phyloP scores from a whole-genome alignment of 2,888 invertebrate species.

The Amblyjoppa proteus region DNA sequence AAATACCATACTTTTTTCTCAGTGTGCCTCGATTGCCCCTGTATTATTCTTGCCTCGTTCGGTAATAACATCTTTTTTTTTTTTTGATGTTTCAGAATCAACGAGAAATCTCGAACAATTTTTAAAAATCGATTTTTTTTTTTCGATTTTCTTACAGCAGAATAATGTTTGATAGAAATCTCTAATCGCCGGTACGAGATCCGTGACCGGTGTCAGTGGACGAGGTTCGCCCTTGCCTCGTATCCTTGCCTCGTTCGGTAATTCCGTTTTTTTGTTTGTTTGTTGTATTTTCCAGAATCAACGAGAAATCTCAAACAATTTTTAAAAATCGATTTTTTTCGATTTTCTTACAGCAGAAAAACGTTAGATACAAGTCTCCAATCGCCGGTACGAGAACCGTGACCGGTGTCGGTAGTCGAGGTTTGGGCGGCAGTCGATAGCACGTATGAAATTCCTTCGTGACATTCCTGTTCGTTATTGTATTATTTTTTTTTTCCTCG shows the following conservation, averaged over 20 bases:
- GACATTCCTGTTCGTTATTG: conserved; percentile 5
- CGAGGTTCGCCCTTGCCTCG: not conserved
- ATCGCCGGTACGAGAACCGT: not conserved
- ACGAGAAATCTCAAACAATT: too few relatives aligned
- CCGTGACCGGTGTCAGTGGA: not conserved
- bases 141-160: too few relatives aligned
- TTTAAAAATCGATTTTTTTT: too few relatives aligned
- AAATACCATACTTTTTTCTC: too few relatives aligned
- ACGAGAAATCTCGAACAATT: too few relatives aligned
- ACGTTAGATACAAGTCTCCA: too few relatives aligned
- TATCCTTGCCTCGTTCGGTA: not conserved
- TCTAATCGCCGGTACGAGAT: not conserved
- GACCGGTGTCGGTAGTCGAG: not conserved
- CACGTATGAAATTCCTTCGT: conserved; percentile 25
- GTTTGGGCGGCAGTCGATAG: not conserved
- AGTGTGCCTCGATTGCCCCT: not conserved
- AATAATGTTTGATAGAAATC: too few relatives aligned
- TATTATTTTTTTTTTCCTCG: not conserved
- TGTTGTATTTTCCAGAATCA: too few relatives aligned
- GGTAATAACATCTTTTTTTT: too few relatives aligned
- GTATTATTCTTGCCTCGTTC: not conserved
- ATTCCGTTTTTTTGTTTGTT: not conserved
- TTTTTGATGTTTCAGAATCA: too few relatives aligned
- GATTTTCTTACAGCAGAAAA: too few relatives aligned
- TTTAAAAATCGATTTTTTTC: too few relatives aligned